Percentiles rank a stretch among this genome's conserved stretches.
Conservation (phyloP, 2,797 vertebrate species). For the Dallia pectoralis region DNA sequence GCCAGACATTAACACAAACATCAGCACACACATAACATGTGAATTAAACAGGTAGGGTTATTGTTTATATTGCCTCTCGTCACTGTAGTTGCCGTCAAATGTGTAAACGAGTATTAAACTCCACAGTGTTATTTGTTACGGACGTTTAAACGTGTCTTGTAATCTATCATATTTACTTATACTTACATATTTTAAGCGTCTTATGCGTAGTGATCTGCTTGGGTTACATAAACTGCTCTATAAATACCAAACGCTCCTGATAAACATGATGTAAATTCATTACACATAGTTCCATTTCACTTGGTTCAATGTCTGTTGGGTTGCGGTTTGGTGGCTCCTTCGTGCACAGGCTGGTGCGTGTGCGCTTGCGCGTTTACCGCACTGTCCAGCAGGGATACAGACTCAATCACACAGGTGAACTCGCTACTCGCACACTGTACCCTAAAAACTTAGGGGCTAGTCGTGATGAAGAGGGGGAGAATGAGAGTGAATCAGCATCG, state of each 20-base stretch:
- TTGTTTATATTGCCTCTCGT: neutral
- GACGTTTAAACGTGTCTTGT: neutral
- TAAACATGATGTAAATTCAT: neutral
- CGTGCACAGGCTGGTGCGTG: constrained; percentile 45
- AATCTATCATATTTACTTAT: too few relatives aligned
- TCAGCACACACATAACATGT: neutral
- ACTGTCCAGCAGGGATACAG: constrained; percentile 21
- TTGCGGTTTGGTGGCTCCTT: constrained; percentile 18
- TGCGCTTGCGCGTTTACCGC: constrained; percentile 20
- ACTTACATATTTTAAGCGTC: too few relatives aligned
- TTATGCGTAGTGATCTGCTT: neutral
- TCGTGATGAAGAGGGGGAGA: constrained; percentile 34
- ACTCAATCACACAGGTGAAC: neutral
- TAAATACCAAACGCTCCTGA: neutral
- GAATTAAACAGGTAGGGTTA: neutral
- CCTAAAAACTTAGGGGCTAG: constrained; percentile 44
- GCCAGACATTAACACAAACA: neutral
- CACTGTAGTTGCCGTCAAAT: neutral
- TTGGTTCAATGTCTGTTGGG: constrained; percentile 18
- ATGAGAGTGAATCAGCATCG: constrained; percentile 27
- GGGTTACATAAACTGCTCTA: too few relatives aligned
- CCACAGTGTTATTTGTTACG: neutral
- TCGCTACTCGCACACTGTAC: neutral
- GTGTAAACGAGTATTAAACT: neutral
- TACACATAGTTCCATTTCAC: neutral